Evolutionary conservation across 37 sponge, comb jelly and placozoan species (phyloP).

Genomic region (Oopsacas minuta): DNA sequence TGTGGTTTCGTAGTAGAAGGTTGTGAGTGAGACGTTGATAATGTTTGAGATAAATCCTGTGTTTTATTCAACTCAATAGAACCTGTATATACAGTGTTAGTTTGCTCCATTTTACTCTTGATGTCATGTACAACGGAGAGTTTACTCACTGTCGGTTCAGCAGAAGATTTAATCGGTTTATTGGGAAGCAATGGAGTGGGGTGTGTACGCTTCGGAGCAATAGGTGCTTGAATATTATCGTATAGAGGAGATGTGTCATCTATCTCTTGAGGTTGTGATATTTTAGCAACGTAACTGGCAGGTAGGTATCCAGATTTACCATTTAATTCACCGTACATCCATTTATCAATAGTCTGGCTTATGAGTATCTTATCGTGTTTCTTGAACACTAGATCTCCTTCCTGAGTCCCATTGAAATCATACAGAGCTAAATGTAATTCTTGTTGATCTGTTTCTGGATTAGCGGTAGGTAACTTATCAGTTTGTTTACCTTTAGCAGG

Average conservation of each 20-base stretch:
- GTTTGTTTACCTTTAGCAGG: not conserved
- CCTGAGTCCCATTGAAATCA: not conserved
- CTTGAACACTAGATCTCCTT: not conserved
- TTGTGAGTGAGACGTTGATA: not conserved
- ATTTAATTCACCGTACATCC: not conserved
- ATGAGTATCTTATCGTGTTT: not conserved
- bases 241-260: not conserved
- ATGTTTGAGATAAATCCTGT: not conserved
- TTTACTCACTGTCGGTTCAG: not conserved
- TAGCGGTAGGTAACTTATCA: not conserved
- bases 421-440: not conserved
- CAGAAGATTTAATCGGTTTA: not conserved
- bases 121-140: not conserved
- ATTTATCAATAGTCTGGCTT: not conserved
- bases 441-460: not conserved
- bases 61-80: not conserved
- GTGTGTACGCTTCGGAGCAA: not conserved
- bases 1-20: not conserved
- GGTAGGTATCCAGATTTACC: slow-evolving; percentile 4
- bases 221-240: not conserved
- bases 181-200: not conserved
- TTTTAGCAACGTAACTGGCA: slow-evolving; percentile 14
- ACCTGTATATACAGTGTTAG: not conserved
- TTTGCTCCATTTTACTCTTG: not conserved
- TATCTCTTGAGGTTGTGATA: not conserved